These are phyloP conservation scores for Stomatorhinus walkeri DNA, from an alignment of 2,797 vertebrate genomes.

Conservation along the genomic window DNA sequence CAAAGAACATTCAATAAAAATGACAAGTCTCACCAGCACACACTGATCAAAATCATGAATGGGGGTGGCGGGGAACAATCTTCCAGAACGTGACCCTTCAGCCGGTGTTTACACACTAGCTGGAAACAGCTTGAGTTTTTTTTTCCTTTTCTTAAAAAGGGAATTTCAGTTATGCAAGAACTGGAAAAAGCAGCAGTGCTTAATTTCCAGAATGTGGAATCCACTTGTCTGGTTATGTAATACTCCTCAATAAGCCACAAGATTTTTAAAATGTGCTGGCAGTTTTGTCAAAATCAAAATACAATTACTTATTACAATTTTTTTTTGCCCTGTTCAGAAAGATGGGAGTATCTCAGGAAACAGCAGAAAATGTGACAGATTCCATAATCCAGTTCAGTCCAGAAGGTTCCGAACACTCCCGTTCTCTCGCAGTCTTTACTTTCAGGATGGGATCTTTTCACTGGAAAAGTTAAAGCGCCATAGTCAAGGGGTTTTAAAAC, in stretches of 20 bases:
- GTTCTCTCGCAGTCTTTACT: neutral
- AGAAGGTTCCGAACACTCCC: neutral
- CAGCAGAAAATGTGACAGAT: neutral
- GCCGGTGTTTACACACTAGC: neutral
- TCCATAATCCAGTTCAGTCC: neutral
- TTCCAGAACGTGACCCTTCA: neutral
- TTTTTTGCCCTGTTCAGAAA: neutral
- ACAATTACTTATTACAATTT: neutral
- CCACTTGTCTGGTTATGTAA: neutral
- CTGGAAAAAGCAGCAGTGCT: neutral
- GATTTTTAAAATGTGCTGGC: neutral
- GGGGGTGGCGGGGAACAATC: neutral
- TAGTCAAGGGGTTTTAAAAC: neutral
- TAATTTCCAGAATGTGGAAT: neutral
- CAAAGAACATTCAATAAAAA: neutral
- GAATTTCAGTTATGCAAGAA: neutral
- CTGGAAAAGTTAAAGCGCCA: neutral
- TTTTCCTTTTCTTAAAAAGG: neutral
- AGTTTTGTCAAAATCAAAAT: neutral
- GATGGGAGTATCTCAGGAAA: neutral
- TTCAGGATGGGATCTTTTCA: neutral
- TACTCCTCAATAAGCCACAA: neutral
- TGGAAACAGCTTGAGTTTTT: neutral
- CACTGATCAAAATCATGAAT: neutral
- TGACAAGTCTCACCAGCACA: neutral